Evolutionary conservation across 2,888 invertebrate species (phyloP).

Genomic region (Ditylenchus weischeri): DNA sequence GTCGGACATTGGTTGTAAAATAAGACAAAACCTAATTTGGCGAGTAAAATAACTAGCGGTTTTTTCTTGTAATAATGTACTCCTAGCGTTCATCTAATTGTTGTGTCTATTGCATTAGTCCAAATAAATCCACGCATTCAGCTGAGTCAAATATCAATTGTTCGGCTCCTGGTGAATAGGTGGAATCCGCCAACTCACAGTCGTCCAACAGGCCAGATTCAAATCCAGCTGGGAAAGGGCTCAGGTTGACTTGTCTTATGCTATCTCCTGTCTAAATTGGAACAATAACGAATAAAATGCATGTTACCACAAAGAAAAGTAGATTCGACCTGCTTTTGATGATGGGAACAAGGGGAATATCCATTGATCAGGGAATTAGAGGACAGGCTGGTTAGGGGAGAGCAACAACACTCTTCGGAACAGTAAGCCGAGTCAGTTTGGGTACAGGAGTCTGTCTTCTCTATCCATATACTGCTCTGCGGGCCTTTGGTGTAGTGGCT

Average conservation of each 20-base stretch:
- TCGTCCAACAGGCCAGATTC: constrained; percentile 33
- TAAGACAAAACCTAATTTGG: no score
- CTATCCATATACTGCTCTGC: constrained; percentile 2
- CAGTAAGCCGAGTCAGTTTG: constrained; percentile 31
- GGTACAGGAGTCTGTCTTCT: constrained; percentile 33
- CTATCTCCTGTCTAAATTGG: background rate
- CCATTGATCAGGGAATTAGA: constrained; percentile 20
- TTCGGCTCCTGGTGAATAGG: constrained; percentile 10
- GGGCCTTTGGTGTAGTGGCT: constrained; percentile 18
- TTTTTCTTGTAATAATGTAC: no score
- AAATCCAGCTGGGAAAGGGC: constrained; percentile 4
- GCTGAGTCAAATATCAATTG: constrained; percentile 26
- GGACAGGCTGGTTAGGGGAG: constrained; percentile 30
- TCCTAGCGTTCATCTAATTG: no score
- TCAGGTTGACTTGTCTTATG: constrained; percentile 14
- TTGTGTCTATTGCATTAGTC: constrained; percentile 18
- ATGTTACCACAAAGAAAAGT: constrained; percentile 17
- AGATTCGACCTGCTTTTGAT: constrained; percentile 25
- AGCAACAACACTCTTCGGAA: constrained; percentile 32
- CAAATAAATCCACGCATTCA: constrained; percentile 26
- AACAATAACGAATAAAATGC: no score
- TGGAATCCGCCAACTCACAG: constrained; percentile 33
- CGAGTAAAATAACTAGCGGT: no score
- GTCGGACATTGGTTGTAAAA: no score
- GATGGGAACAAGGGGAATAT: constrained; percentile 25